phyloP scores from a whole-genome alignment of 1,140 invertebrate genomes.

The Solenopsis invicta region DNA sequence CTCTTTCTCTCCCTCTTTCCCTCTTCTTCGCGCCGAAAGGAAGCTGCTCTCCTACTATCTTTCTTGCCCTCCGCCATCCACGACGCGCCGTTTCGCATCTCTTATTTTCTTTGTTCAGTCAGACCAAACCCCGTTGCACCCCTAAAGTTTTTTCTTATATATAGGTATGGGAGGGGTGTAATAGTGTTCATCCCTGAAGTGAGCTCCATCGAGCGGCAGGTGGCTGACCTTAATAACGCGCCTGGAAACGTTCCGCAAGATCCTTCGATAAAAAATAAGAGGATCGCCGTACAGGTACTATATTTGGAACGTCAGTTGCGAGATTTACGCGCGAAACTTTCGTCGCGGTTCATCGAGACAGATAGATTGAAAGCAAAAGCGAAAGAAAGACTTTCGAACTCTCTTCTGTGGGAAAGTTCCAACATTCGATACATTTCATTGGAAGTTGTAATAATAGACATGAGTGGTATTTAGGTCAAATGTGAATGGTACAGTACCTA shows the following conservation, averaged over 20 bases:
- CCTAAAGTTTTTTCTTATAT: constrained; percentile 71
- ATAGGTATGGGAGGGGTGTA: constrained; percentile 72
- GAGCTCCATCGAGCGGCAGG: constrained; percentile 86
- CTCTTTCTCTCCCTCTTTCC: constrained; percentile 50
- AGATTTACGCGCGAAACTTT: constrained; percentile 64
- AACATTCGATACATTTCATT: constrained; percentile 56
- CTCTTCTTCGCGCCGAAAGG: constrained; percentile 65
- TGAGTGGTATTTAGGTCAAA: constrained; percentile 43
- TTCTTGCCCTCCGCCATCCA: constrained; percentile 66
- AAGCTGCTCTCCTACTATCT: constrained; percentile 73
- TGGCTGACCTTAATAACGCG: constrained; percentile 86
- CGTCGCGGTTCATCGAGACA: constrained; percentile 32
- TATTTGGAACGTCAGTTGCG: constrained; percentile 57
- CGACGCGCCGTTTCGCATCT: constrained; percentile 82
- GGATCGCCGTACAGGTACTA: constrained; percentile 67
- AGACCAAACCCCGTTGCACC: constrained; percentile 74
- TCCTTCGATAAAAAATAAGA: constrained; percentile 55
- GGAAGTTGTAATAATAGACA: constrained; percentile 68
- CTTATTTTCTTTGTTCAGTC: constrained; percentile 86
- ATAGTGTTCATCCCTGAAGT: constrained; percentile 85
- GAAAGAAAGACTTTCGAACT: constrained; percentile 54
- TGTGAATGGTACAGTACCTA: constrained; percentile 25
- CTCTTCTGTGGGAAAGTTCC: constrained; percentile 71
- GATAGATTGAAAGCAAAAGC: constrained; percentile 23
- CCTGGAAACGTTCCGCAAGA: constrained; percentile 71